Conservation (phyloP, 2,797 vertebrate species). For the Tarsius wallacei region DNA sequence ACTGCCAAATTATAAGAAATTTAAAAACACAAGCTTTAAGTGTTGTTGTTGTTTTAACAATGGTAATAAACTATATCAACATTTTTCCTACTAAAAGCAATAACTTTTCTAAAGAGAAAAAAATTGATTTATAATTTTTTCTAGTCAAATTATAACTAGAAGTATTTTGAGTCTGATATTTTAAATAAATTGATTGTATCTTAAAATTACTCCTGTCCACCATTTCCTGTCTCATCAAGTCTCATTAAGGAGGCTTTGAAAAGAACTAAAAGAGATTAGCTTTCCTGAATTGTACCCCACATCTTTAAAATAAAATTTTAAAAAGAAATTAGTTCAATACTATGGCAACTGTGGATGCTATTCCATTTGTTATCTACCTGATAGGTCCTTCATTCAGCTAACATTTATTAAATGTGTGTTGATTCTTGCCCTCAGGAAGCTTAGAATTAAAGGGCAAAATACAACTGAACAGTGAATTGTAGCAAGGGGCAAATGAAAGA, state of each 20-base stretch:
- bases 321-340: neutral
- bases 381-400: neutral
- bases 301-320: too few species aligned
- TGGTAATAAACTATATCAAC: slow-evolving; percentile 64
- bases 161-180: slow-evolving; percentile 4
- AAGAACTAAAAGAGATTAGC: slow-evolving; percentile 5
- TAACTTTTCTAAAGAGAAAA: slow-evolving; percentile 50
- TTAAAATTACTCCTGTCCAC: slow-evolving; percentile 36
- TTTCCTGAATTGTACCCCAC: too few species aligned
- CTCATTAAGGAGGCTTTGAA: slow-evolving; percentile 46
- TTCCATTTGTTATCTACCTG: slow-evolving; percentile 47
- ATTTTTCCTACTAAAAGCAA: slow-evolving; percentile 67
- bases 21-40: slow-evolving; percentile 68
- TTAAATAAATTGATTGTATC: slow-evolving; percentile 39
- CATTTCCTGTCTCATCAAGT: neutral
- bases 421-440: neutral
- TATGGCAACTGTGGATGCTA: neutral
- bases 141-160: slow-evolving; percentile 35
- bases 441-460: slow-evolving; percentile 37
- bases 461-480: neutral
- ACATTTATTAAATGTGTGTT: neutral
- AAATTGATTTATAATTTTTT: slow-evolving; percentile 54
- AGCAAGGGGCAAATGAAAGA: neutral
- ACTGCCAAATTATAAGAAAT: slow-evolving; percentile 74
- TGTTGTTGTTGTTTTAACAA: slow-evolving; percentile 72